Evolutionary conservation across 1,140 invertebrate species (phyloP), one percentile per base, ranked within the genome.

Genomic region (Phymorhynchus buccinoides): DNA sequence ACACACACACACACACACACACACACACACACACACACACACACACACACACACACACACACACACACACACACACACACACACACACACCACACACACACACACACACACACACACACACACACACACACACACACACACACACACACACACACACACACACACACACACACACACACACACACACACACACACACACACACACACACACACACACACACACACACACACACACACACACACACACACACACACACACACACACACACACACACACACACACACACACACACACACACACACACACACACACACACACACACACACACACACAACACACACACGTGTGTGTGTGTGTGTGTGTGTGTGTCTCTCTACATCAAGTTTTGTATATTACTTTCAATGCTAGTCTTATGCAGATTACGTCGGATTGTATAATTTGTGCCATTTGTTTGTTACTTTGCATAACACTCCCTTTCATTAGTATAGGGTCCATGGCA

Each of bases 1-100:
- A 42, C 77, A 79, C 77, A 42, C 44, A 75, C 71, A n/a, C 71
- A 37, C 71, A n/a, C 71, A 75, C 71, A 27, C 71, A 75, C 71
- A 27, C 71, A 75, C 71, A 27, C 71, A 75, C 71, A 35, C 71
- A 75, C 71, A 35, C 71, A 75, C 71, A 35, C 71, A 75, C 71
- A 27, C 71, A 75, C 71, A 27, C 71, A 75, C 71, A 35, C 71
- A 75, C 71, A 6, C 16, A n/a, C 71, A 37, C 71, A 37, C 71
- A 75, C 66, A 71, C 66, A 75, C 71, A 75, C 71, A 75, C 71
- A 18, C 71, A 7, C 71, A 37, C 71, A 75, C 71, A 75, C 66
- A 7, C 14, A 14, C 7, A n/a, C n/a, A n/a, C n/a, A n/a, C n/a
- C 62, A 66, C n/a, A n/a, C n/a, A n/a, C n/a, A n/a, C n/a, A n/a